Evolutionary conservation across 2,888 invertebrate species (phyloP).

Genomic region (Eupithecia inturbata): DNA sequence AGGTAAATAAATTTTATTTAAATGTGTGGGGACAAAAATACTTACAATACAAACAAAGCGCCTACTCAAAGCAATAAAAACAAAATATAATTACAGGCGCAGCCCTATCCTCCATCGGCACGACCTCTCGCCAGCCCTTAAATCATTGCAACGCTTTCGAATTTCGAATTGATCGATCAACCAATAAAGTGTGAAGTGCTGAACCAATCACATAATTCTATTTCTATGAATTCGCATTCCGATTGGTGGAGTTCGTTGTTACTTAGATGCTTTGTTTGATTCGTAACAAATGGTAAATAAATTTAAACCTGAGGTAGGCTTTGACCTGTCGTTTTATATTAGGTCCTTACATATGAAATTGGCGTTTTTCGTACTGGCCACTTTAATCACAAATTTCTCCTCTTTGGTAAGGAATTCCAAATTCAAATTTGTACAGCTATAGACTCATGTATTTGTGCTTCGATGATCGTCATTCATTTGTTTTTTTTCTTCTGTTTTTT

Average conservation of each 20-base stretch:
- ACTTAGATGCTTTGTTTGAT: constrained; percentile 10
- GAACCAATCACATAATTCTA: constrained; percentile 48
- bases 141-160: constrained; percentile 60
- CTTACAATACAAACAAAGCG: constrained; percentile 37
- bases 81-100: constrained; percentile 50
- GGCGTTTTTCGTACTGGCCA: no score
- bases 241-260: constrained; percentile 22
- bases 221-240: constrained; percentile 30
- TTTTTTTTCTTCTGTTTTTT: no score
- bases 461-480: no score
- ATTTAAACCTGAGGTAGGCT: not conserved
- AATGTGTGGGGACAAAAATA: no score
- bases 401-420: no score
- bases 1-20: not conserved
- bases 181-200: constrained; percentile 46
- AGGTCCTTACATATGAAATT: no score
- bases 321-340: not conserved
- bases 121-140: constrained; percentile 72
- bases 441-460: no score
- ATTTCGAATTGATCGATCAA: constrained; percentile 56
- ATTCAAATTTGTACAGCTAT: no score
- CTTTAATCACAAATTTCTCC: no score
- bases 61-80: constrained; percentile 42
- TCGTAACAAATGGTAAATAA: not conserved
- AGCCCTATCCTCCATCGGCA: constrained; percentile 59